Evolutionary conservation across 35 echinoderm and acorn worm species (phyloP).

Genomic region (Ophioderma brevispina): DNA sequence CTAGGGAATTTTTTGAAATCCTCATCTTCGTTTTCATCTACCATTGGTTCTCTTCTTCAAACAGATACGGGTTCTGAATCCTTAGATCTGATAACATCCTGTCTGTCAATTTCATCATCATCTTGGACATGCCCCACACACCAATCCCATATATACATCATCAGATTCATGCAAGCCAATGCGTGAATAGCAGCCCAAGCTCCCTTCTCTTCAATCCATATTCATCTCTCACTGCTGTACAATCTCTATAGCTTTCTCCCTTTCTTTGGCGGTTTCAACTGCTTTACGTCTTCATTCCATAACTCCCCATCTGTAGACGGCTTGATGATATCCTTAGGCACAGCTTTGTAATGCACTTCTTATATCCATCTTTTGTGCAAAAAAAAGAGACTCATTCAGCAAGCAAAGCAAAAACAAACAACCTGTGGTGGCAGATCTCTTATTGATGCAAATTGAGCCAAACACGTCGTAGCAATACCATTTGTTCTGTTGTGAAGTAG

Average conservation of each 20-base stretch:
- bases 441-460: constrained; percentile 11
- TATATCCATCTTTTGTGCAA: constrained; percentile 16
- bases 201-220: not conserved
- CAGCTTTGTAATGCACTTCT: constrained; percentile 1
- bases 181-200: not conserved
- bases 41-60: no score
- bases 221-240: not conserved
- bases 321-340: no score
- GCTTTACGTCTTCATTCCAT: no score
- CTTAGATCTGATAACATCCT: not conserved
- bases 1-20: no score
- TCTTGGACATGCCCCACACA: not conserved
- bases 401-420: constrained; percentile 11
- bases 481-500: constrained; percentile 36
- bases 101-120: constrained; percentile 10
- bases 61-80: no score
- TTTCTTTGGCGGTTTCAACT: no score
- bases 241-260: not conserved
- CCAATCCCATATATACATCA: not conserved
- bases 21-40: no score
- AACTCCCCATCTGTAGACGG: no score
- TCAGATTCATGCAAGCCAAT: not conserved
- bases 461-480: constrained; percentile 8
- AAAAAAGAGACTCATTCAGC: not conserved
- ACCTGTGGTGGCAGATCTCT: not conserved